phyloP scores from a whole-genome alignment of 2,888 invertebrate species.

The Cerceris rybyensis region DNA sequence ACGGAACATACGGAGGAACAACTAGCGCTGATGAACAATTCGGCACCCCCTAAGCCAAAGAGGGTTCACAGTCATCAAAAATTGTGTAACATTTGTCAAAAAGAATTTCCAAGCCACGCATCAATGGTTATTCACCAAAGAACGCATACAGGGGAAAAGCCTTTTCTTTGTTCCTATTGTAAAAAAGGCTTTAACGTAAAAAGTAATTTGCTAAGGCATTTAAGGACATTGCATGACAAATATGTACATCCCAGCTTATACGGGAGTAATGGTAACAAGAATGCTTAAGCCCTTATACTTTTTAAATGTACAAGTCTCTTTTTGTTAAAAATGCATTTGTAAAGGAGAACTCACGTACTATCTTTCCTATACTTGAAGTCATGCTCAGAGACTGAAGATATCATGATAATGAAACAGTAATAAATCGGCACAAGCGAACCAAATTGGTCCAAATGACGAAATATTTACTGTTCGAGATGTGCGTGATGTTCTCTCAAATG shows the following conservation, averaged over 20 bases:
- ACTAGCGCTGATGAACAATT: conserved; percentile 89
- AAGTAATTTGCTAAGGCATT: conserved; percentile 88
- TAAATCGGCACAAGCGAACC: conserved; percentile 34
- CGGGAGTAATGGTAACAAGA: conserved; percentile 80
- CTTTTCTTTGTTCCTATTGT: conserved; percentile 89
- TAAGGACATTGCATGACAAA: conserved; percentile 89
- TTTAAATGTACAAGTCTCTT: conserved; percentile 32
- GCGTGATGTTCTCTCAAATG: conserved; percentile 47
- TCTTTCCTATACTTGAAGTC: conserved; percentile 48
- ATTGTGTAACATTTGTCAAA: conserved; percentile 87
- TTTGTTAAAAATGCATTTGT: conserved; percentile 51
- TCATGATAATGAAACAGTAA: conserved; percentile 35
- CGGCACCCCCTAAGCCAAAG: conserved; percentile 85
- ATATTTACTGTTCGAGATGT: conserved; percentile 30
- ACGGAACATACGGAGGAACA: conserved; percentile 92
- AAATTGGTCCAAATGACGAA: conserved; percentile 50
- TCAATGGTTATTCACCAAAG: conserved; percentile 91
- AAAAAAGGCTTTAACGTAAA: conserved; percentile 91
- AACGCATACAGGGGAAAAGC: conserved; percentile 89
- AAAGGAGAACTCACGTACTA: conserved; percentile 48
- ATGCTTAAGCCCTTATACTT: conserved; percentile 71
- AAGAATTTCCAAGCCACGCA: conserved; percentile 90
- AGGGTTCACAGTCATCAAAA: conserved; percentile 80
- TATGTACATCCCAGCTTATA: conserved; percentile 83
- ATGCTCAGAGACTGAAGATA: conserved; percentile 55